phyloP scores from a whole-genome alignment of 2,797 vertebrate genomes.

The Hoplostethus mediterraneus region DNA sequence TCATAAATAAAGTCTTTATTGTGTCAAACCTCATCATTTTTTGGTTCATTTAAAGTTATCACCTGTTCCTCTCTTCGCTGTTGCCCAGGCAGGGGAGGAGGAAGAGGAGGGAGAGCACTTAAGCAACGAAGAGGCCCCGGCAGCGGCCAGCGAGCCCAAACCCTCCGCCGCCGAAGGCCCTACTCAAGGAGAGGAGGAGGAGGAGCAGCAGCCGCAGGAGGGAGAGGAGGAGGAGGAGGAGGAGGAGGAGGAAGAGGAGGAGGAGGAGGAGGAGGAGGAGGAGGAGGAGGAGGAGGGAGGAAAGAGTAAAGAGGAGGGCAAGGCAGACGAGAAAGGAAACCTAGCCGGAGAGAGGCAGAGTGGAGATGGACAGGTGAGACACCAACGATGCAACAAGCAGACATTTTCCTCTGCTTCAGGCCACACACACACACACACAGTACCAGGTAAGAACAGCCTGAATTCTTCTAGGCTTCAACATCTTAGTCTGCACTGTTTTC shows the following conservation, averaged over 20 bases:
- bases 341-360: conserved; percentile 95
- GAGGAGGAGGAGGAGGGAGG: conserved; percentile 76
- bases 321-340: conserved; percentile 87
- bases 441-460: too few relatives aligned
- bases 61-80: neutral
- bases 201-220: conserved; percentile 33
- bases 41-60: neutral
- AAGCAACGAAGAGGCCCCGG: conserved; percentile 88
- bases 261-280: conserved; percentile 73
- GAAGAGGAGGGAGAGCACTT: conserved; percentile 84
- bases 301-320: conserved; percentile 81
- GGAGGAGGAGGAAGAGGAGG: conserved; percentile 74
- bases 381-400: too few relatives aligned
- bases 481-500: too few relatives aligned
- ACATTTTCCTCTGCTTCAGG: too few relatives aligned
- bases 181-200: conserved; percentile 75
- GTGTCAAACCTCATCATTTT: too few relatives aligned
- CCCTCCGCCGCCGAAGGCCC: conserved; percentile 76
- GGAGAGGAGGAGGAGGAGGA: conserved; percentile 75
- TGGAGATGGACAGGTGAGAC: conserved; percentile 95
- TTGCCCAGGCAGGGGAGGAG: conserved; percentile 85
- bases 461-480: too few relatives aligned
- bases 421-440: too few relatives aligned
- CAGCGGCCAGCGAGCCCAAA: conserved; percentile 80
- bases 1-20: too few relatives aligned